phyloP scores from a whole-genome alignment of 2,113 vertebrate genomes.

The Rallus limicola region DNA sequence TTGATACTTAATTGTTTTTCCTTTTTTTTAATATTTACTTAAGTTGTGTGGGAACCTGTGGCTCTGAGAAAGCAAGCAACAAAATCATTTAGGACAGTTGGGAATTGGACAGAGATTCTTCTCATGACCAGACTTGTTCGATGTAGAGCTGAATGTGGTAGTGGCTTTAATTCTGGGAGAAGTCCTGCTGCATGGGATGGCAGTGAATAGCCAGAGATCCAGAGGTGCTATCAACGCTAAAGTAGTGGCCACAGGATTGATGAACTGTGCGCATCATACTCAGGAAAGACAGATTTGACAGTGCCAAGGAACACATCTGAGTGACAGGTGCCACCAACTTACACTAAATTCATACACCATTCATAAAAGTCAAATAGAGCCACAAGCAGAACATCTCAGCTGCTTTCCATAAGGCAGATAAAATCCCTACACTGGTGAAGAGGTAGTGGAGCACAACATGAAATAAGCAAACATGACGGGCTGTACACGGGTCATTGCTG shows the following conservation, averaged over 20 bases:
- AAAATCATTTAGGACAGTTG: background rate
- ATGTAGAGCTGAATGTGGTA: background rate
- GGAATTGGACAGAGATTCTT: background rate
- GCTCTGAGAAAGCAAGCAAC: background rate
- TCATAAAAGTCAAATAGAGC: background rate
- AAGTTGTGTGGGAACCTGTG: background rate
- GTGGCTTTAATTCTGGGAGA: background rate
- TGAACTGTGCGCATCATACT: background rate
- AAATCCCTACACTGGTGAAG: background rate
- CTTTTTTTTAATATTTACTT: background rate
- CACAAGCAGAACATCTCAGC: background rate
- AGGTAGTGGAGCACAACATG: background rate
- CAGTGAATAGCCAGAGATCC: background rate
- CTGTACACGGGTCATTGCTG: background rate
- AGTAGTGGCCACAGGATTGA: background rate
- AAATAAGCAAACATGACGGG: background rate
- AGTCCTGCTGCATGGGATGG: background rate
- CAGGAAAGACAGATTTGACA: background rate
- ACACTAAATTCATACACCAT: background rate
- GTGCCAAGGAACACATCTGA: background rate
- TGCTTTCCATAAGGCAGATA: background rate
- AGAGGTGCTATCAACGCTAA: background rate
- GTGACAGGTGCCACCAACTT: background rate
- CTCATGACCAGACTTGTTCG: background rate
- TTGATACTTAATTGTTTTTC: background rate